A percentile compares a stretch with the other conserved stretches of the same genome.
phyloP scores from a whole-genome alignment of 2,797 vertebrate species.

The Mionectes olivaceus region DNA sequence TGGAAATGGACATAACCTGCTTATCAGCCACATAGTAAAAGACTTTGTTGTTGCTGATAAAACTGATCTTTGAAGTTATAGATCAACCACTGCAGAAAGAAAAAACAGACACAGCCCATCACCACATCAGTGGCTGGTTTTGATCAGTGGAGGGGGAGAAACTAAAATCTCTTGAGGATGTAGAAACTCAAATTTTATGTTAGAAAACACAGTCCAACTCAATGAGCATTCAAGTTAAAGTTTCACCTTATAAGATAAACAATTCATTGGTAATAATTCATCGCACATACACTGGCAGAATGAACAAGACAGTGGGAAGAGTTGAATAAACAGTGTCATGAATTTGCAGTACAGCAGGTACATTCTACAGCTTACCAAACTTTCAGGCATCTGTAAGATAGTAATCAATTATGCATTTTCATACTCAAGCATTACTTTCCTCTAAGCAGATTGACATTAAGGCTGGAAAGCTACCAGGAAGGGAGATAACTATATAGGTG shows the following conservation, averaged over 20 bases:
- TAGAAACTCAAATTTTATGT: neutral
- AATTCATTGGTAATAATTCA: neutral
- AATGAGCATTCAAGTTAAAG: neutral
- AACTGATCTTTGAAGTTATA: neutral
- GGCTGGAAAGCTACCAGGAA: neutral
- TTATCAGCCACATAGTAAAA: neutral
- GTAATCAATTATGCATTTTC: neutral
- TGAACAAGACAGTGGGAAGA: neutral
- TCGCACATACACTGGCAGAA: neutral
- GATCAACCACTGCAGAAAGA: neutral
- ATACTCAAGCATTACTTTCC: neutral
- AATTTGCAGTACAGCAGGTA: neutral
- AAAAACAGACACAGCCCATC: neutral
- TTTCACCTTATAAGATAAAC: neutral
- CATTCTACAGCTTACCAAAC: neutral
- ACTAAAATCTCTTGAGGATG: neutral
- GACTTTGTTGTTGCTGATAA: neutral
- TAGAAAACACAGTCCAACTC: neutral
- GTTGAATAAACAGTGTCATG: neutral
- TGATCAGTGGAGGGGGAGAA: neutral
- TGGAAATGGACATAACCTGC: neutral
- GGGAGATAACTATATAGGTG: neutral
- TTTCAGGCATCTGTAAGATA: neutral
- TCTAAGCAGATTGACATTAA: neutral
- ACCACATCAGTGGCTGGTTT: neutral